phyloP scores from a whole-genome alignment of 2,888 invertebrate species.

The Pammene fasciana region DNA sequence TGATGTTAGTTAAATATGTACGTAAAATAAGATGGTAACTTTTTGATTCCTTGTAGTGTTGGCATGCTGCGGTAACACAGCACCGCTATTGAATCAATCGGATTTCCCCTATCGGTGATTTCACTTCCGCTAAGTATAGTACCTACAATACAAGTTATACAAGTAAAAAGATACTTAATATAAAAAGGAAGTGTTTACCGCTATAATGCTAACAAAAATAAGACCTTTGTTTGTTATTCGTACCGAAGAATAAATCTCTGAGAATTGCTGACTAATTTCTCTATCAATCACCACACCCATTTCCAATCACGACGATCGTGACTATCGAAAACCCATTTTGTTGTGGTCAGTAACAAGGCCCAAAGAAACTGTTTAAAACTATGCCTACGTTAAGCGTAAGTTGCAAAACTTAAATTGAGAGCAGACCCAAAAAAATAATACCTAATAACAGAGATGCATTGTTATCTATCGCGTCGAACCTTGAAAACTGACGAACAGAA shows the following conservation, averaged over 20 bases:
- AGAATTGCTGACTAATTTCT: constrained; percentile 29
- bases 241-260: constrained; percentile 3
- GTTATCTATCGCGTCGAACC: constrained; percentile 47
- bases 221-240: not conserved
- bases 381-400: constrained; percentile 11
- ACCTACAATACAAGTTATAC: too few species aligned
- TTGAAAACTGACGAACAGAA: constrained; percentile 49
- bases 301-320: constrained; percentile 35
- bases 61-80: not conserved
- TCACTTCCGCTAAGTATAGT: constrained; percentile 20
- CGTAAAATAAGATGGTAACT: too few species aligned
- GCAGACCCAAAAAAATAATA: constrained; percentile 19
- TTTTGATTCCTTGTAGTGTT: not conserved
- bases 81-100: constrained; percentile 13
- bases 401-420: constrained; percentile 31
- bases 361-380: constrained; percentile 25
- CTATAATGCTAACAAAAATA: not conserved
- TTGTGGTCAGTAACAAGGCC: constrained; percentile 54
- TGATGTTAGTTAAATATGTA: too few species aligned
- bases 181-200: not conserved
- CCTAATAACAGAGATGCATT: constrained; percentile 23
- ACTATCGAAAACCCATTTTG: constrained; percentile 45
- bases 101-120: constrained; percentile 22
- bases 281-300: constrained; percentile 25
- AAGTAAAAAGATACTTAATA: not conserved